Evolutionary conservation across 2,888 invertebrate species (phyloP).

Genomic region (Oeneis ivallda): DNA sequence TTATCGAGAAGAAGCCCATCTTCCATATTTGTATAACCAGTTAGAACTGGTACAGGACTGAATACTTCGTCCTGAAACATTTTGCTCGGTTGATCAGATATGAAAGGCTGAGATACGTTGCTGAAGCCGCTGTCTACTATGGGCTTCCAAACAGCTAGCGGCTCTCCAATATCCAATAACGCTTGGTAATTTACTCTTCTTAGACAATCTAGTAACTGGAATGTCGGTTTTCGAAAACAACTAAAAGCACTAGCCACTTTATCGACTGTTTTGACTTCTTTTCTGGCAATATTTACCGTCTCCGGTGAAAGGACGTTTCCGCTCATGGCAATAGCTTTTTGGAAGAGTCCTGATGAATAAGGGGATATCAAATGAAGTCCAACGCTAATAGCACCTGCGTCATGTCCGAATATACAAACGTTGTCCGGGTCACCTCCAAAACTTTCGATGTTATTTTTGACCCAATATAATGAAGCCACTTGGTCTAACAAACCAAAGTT

Average conservation of each 20-base stretch:
- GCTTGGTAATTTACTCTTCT: slow-evolving; percentile 82
- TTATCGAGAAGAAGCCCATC: slow-evolving; percentile 85
- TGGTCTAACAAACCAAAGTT: slow-evolving; percentile 92
- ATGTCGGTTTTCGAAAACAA: slow-evolving; percentile 86
- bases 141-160: slow-evolving; percentile 86
- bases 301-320: slow-evolving; percentile 85
- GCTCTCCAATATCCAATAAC: slow-evolving; percentile 83
- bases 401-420: slow-evolving; percentile 90
- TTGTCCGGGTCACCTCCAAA: slow-evolving; percentile 90
- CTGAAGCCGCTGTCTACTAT: slow-evolving; percentile 87
- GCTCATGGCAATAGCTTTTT: slow-evolving; percentile 91
- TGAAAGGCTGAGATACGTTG: slow-evolving; percentile 84
- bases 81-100: slow-evolving; percentile 85
- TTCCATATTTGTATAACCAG: slow-evolving; percentile 92
- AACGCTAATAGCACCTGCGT: slow-evolving; percentile 89
- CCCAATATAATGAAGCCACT: slow-evolving; percentile 89
- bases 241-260: slow-evolving; percentile 85
- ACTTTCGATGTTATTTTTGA: slow-evolving; percentile 86
- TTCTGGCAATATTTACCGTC: slow-evolving; percentile 83
- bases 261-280: slow-evolving; percentile 83
- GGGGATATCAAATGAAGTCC: slow-evolving; percentile 88
- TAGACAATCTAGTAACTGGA: slow-evolving; percentile 85
- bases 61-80: slow-evolving; percentile 83
- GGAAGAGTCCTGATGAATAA: slow-evolving; percentile 85
- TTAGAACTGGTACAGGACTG: slow-evolving; percentile 86